A percentile compares a stretch with the other conserved stretches of the same genome.
Evolutionary conservation across 2,113 vertebrate genomes (phyloP).

Genomic region (Hippocampus abdominalis): DNA sequence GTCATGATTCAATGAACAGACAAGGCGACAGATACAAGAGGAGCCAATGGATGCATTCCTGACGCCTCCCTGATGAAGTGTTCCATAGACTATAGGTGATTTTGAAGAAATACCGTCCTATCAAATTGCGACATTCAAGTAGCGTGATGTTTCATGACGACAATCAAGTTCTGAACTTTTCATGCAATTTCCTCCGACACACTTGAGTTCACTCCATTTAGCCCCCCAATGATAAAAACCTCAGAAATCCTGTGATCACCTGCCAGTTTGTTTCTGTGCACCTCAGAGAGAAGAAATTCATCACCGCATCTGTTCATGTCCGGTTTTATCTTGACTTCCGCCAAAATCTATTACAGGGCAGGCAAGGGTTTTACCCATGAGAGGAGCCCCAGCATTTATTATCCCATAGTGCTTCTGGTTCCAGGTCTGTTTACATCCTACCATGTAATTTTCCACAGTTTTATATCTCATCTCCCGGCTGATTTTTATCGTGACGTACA

Average conservation of each 20-base stretch:
- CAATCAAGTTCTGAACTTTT: neutral
- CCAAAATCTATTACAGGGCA: constrained; percentile 26
- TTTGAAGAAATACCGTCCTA: neutral
- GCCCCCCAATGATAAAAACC: constrained; percentile 41
- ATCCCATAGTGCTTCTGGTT: constrained; percentile 42
- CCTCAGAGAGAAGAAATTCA: constrained; percentile 26
- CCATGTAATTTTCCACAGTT: constrained; percentile 67
- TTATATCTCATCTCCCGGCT: constrained; percentile 33
- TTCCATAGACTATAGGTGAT: neutral
- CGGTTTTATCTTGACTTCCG: constrained; percentile 31
- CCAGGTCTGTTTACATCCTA: constrained; percentile 68
- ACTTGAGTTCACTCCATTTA: constrained; percentile 51
- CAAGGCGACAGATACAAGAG: neutral
- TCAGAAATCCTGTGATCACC: constrained; percentile 40
- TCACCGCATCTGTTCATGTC: constrained; percentile 29
- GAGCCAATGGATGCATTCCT: too few species aligned
- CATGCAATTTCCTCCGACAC: neutral
- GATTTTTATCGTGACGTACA: constrained; percentile 41
- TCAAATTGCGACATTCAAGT: too few species aligned
- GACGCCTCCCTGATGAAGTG: neutral
- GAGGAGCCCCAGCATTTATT: constrained; percentile 56
- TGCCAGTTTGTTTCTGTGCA: constrained; percentile 42
- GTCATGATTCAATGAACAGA: too few species aligned
- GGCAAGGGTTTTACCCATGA: constrained; percentile 33
- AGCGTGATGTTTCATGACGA: neutral